These are phyloP conservation scores for Salvelinus namaycush DNA, from an alignment of 2,113 vertebrate genomes.

Conservation along the genomic window DNA sequence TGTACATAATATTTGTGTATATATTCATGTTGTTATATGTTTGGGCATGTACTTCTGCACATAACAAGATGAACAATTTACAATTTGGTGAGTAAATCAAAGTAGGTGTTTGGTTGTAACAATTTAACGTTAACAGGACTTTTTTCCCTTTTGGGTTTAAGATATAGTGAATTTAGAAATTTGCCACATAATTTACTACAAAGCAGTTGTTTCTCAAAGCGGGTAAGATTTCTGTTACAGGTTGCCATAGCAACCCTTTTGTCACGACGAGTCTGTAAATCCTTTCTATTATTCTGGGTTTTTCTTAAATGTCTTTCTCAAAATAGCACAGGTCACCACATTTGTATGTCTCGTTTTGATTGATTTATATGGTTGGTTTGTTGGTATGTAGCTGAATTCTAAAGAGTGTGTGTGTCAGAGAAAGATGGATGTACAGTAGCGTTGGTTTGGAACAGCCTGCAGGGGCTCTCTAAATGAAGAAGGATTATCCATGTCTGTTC, in stretches of 20 bases:
- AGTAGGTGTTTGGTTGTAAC: not conserved
- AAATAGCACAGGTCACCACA: not conserved
- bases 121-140: not conserved
- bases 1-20: too few relatives aligned
- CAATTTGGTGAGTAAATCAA: too few relatives aligned
- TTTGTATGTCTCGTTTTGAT: not conserved
- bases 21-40: too few relatives aligned
- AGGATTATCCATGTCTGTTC: conserved; percentile 22
- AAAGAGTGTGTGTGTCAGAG: not conserved
- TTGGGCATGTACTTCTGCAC: too few relatives aligned
- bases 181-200: not conserved
- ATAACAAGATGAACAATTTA: too few relatives aligned
- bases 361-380: not conserved
- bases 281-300: not conserved
- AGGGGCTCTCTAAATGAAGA: conserved; percentile 10
- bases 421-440: not conserved
- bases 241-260: not conserved
- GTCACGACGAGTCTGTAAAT: not conserved
- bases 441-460: conserved; percentile 2
- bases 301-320: not conserved
- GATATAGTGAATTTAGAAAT: not conserved
- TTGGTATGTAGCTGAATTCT: not conserved
- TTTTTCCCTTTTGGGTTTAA: too few relatives aligned
- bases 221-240: not conserved
- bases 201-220: not conserved